A percentile compares a stretch with the other conserved stretches of the same genome.
phyloP scores from a whole-genome alignment of 2,888 invertebrate species.

The Cheilosia soror region DNA sequence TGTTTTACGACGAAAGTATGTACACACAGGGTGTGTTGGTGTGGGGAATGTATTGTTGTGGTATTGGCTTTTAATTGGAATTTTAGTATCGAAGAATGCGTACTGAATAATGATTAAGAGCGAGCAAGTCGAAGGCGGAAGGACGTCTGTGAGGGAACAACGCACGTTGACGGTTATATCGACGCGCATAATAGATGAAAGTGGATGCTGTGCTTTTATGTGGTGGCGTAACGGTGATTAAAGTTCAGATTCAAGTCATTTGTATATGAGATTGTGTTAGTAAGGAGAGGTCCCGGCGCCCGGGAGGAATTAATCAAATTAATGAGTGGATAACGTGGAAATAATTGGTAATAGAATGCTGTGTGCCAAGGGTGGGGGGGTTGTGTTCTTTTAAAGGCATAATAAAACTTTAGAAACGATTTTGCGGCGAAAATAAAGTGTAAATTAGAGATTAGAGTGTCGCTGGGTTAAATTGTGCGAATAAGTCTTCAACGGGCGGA shows the following conservation, averaged over 20 bases:
- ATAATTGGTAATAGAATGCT: slow-evolving; percentile 60
- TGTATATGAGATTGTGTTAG: background rate
- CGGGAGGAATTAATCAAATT: slow-evolving; percentile 63
- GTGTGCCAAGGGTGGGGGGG: background rate
- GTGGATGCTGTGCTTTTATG: slow-evolving; percentile 35
- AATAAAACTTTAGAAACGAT: slow-evolving; percentile 39
- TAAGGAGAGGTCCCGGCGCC: too few species aligned
- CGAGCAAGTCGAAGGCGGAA: slow-evolving; percentile 12
- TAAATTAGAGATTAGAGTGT: slow-evolving; percentile 68
- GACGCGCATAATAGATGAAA: slow-evolving; percentile 32
- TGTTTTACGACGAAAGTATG: slow-evolving; percentile 29
- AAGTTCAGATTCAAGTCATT: slow-evolving; percentile 50
- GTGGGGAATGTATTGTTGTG: slow-evolving; percentile 44
- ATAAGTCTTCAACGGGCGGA: slow-evolving; percentile 15
- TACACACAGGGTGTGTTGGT: background rate
- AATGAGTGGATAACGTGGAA: slow-evolving; percentile 70
- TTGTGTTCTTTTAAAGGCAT: slow-evolving; percentile 13
- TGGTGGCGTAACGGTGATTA: slow-evolving; percentile 34
- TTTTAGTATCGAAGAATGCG: slow-evolving; percentile 71
- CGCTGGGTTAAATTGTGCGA: slow-evolving; percentile 41
- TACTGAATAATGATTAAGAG: slow-evolving; percentile 70
- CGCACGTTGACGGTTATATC: slow-evolving; percentile 27
- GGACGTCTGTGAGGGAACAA: background rate
- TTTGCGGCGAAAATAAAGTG: slow-evolving; percentile 45
- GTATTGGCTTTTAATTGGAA: slow-evolving; percentile 75